Percentiles rank a stretch among this genome's conserved stretches.
phyloP scores from a whole-genome alignment of 2,797 vertebrate species.

The Corythornis leucogaster region DNA sequence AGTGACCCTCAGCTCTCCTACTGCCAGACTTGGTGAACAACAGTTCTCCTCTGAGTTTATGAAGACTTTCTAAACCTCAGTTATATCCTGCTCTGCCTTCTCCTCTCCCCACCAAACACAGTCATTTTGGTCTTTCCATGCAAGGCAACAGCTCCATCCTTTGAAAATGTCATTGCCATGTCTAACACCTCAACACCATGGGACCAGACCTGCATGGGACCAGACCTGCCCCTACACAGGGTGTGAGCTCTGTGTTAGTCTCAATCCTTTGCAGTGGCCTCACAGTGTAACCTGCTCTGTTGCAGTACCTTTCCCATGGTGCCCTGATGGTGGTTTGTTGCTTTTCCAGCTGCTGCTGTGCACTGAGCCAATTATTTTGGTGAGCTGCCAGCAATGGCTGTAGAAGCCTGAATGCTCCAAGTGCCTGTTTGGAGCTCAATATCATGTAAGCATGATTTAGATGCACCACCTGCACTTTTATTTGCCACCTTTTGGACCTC shows the following conservation, averaged over 20 bases:
- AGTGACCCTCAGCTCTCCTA: neutral
- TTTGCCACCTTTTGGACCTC: neutral
- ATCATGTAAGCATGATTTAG: accelerated
- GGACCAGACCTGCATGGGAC: no score
- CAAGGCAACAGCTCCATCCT: neutral
- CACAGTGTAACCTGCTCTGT: neutral
- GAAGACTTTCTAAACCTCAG: neutral
- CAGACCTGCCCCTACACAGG: neutral
- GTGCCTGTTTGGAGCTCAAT: neutral
- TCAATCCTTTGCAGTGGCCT: neutral
- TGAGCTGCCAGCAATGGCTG: neutral
- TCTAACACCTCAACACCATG: no score
- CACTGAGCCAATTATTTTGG: neutral
- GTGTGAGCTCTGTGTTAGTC: neutral
- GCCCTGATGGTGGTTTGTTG: neutral
- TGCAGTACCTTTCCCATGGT: neutral
- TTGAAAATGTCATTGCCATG: accelerated
- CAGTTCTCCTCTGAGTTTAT: neutral
- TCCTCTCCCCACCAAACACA: neutral
- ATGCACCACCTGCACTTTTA: neutral
- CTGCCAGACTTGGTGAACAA: neutral
- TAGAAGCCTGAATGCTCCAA: neutral
- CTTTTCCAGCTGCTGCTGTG: neutral
- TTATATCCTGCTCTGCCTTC: neutral
- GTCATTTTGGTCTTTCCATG: neutral